phyloP scores from a whole-genome alignment of 1,140 invertebrate genomes.

The Heterodera carotae region DNA sequence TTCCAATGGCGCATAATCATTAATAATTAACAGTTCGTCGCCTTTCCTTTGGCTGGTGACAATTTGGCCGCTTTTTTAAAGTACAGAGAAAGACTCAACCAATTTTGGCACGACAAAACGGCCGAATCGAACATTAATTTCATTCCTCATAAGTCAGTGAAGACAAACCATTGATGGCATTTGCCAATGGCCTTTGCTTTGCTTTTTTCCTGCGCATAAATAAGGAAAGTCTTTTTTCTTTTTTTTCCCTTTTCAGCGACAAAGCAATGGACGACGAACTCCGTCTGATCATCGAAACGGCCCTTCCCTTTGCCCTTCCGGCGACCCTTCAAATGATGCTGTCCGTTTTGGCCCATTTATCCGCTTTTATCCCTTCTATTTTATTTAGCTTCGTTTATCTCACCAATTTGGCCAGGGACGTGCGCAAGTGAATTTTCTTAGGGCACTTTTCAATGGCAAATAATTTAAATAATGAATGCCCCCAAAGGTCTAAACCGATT shows the following conservation, averaged over 20 bases:
- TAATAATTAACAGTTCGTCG: constrained; percentile 35
- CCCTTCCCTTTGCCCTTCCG: constrained; percentile 62
- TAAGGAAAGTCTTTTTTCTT: too few relatives aligned
- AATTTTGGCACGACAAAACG: constrained; percentile 59
- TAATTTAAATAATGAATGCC: not conserved
- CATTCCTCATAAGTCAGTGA: constrained; percentile 63
- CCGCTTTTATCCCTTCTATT: not conserved
- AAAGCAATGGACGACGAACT: constrained; percentile 65
- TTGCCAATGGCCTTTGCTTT: not conserved
- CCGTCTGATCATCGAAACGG: constrained; percentile 60
- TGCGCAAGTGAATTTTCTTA: constrained; percentile 44
- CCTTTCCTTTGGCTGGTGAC: constrained; percentile 41
- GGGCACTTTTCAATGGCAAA: not conserved
- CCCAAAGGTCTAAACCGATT: constrained; percentile 54
- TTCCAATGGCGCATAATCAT: not conserved
- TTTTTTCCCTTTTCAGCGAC: constrained; percentile 60
- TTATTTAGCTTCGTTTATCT: constrained; percentile 52
- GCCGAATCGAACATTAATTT: constrained; percentile 57
- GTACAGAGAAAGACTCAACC: constrained; percentile 57
- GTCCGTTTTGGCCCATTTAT: not conserved
- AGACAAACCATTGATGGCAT: not conserved
- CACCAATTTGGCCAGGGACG: constrained; percentile 57
- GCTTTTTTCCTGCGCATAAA: too few relatives aligned
- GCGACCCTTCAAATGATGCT: constrained; percentile 63
- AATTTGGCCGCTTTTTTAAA: constrained; percentile 52